Conservation (phyloP, 2,797 vertebrate genomes). For the Chiloscyllium punctatum region DNA sequence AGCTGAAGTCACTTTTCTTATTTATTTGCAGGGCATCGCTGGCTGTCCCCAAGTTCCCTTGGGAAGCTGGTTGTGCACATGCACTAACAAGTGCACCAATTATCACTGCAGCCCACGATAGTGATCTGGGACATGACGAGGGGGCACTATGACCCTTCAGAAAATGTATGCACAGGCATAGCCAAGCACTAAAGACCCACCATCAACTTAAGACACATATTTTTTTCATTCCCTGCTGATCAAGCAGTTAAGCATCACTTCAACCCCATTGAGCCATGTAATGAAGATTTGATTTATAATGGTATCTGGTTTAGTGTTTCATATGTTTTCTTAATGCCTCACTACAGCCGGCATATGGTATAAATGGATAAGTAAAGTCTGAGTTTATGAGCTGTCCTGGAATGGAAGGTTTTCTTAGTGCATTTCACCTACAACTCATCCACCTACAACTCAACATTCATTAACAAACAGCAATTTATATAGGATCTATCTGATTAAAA, state of each 20-base stretch:
- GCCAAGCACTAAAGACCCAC: background rate
- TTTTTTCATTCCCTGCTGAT: background rate
- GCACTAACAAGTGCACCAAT: background rate
- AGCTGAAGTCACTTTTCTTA: too few relatives aligned
- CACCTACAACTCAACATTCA: background rate
- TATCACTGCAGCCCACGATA: background rate
- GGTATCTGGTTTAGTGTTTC: background rate
- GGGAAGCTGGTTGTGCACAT: too few relatives aligned
- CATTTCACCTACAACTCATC: too few relatives aligned
- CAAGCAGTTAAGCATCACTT: background rate
- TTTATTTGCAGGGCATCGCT: too few relatives aligned
- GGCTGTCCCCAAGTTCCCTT: too few relatives aligned
- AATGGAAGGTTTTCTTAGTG: background rate
- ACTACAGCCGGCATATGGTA: background rate
- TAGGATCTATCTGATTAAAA: background rate
- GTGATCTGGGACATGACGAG: background rate
- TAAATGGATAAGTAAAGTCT: background rate
- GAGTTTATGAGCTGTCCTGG: background rate
- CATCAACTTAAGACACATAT: background rate
- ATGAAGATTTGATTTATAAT: constrained; percentile 8
- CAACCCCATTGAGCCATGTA: background rate
- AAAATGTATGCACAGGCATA: background rate
- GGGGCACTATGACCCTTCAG: background rate
- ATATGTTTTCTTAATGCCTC: constrained; percentile 8
- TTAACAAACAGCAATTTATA: background rate